These are phyloP conservation scores for Sericinus montela DNA, from an alignment of 2,888 invertebrate species.

Conservation along the genomic window DNA sequence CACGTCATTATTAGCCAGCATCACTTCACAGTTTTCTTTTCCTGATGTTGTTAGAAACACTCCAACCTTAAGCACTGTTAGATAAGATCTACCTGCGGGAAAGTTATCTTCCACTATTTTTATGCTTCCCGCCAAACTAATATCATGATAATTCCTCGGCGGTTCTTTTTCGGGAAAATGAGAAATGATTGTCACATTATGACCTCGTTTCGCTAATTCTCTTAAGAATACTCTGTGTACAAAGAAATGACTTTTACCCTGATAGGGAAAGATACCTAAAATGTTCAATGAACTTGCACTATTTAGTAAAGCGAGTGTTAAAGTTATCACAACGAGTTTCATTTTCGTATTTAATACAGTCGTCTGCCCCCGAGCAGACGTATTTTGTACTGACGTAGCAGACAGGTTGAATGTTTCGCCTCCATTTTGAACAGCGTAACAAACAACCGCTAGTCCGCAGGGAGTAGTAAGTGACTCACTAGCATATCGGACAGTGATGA, in stretches of 20 bases:
- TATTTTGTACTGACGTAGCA: constrained; percentile 7
- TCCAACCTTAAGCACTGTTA: constrained; percentile 31
- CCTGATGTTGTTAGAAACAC: constrained; percentile 38
- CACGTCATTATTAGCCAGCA: constrained; percentile 52
- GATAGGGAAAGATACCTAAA: constrained; percentile 82
- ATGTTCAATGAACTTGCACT: constrained; percentile 58
- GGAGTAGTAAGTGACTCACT: too few species aligned
- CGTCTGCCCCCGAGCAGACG: constrained; percentile 7
- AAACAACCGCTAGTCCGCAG: too few species aligned
- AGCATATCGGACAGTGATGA: too few species aligned
- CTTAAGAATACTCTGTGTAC: constrained; percentile 80
- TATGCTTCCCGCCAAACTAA: constrained; percentile 62
- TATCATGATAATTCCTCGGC: constrained; percentile 78
- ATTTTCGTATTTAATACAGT: constrained; percentile 27
- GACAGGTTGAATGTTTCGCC: not conserved
- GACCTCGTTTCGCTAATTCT: constrained; percentile 80
- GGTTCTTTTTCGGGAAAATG: constrained; percentile 77
- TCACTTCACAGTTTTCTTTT: constrained; percentile 50
- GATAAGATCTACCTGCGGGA: constrained; percentile 41
- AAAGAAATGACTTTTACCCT: constrained; percentile 84
- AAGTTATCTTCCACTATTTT: constrained; percentile 38
- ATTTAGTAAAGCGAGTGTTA: constrained; percentile 31
- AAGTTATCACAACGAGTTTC: constrained; percentile 29
- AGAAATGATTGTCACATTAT: constrained; percentile 83
- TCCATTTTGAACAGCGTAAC: too few species aligned